Percentiles rank a stretch among this genome's conserved stretches.
These are phyloP conservation scores for Pteropus rufus DNA, from an alignment of 2,797 vertebrate genomes.

Conservation along the genomic window DNA sequence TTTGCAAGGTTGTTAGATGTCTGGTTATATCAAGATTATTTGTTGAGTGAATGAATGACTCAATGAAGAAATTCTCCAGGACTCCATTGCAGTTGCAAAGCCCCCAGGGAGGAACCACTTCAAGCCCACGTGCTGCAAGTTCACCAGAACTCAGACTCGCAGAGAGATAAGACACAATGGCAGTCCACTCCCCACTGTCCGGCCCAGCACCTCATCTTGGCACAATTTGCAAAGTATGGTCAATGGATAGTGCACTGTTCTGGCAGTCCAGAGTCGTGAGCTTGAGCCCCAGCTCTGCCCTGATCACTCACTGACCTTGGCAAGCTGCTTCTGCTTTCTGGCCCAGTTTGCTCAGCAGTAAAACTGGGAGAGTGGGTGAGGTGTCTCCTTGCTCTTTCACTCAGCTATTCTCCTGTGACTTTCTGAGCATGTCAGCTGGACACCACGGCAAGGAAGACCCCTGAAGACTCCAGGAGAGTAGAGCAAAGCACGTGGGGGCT, in stretches of 20 bases:
- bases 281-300: background rate
- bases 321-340: background rate
- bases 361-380: background rate
- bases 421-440: too few relatives aligned
- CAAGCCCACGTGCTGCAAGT: background rate
- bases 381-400: background rate
- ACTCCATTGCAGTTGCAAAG: background rate
- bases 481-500: background rate
- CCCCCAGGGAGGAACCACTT: background rate
- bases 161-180: background rate
- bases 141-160: background rate
- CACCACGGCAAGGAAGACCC: rapidly evolving
- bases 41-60: background rate
- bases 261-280: rapidly evolving
- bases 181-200: background rate
- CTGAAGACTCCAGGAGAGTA: background rate
- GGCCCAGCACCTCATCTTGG: background rate
- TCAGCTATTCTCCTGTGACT: too few relatives aligned
- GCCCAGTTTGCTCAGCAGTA: rapidly evolving
- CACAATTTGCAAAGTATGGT: too few relatives aligned
- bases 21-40: background rate
- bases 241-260: rapidly evolving
- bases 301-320: too few relatives aligned
- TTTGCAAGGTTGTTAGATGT: background rate
- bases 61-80: background rate